Evolutionary conservation across 2,113 vertebrate genomes (phyloP).

Genomic region (Ranitomeya variabilis): DNA sequence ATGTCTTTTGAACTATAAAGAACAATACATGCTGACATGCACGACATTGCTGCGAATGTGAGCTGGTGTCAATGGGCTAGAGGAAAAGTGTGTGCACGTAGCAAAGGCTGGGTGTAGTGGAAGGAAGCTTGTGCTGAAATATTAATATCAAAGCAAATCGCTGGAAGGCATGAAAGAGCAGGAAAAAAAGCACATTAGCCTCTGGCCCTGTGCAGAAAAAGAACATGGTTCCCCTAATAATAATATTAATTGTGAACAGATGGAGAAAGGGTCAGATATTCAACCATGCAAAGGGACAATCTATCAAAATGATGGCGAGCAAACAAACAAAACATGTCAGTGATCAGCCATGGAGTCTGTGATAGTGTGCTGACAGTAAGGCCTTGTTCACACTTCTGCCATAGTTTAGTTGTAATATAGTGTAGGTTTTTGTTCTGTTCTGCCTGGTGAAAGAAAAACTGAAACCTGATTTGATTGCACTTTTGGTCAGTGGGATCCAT

Average conservation of each 20-base stretch:
- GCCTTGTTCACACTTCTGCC: background rate
- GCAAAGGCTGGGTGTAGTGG: constrained; percentile 46
- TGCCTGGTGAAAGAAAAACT: too few relatives aligned
- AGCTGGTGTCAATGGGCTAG: background rate
- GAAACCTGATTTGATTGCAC: too few relatives aligned
- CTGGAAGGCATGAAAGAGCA: constrained; percentile 44
- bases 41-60: constrained; percentile 21
- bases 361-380: background rate
- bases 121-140: constrained; percentile 47
- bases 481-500: too few relatives aligned
- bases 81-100: constrained; percentile 39
- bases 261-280: constrained; percentile 36
- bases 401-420: background rate
- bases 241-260: constrained; percentile 37
- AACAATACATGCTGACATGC: constrained; percentile 39
- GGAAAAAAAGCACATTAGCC: constrained; percentile 53
- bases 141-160: constrained; percentile 54
- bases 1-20: constrained; percentile 44
- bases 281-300: constrained; percentile 10
- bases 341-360: background rate
- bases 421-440: too few relatives aligned
- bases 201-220: constrained; percentile 34
- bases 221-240: constrained; percentile 23
- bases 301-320: background rate
- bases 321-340: background rate